These are phyloP conservation scores for Syngnathus acus DNA, from an alignment of 2,797 vertebrate species.

Conservation along the genomic window DNA sequence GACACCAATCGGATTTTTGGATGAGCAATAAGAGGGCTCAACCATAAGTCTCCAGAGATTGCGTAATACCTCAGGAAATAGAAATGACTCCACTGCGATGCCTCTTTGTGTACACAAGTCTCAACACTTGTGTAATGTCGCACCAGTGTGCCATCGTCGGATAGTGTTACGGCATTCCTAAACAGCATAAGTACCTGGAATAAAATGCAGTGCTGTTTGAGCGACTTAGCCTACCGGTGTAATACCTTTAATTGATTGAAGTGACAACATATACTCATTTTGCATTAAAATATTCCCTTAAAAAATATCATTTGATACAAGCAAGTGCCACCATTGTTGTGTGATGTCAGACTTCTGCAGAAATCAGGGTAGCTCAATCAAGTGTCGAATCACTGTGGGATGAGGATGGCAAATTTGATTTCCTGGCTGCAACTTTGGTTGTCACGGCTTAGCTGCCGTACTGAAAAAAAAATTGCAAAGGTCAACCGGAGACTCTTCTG, in stretches of 20 bases:
- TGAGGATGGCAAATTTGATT: not conserved
- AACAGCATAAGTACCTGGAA: not conserved
- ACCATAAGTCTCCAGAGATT: not conserved
- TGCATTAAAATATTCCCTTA: not conserved
- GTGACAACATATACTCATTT: not conserved
- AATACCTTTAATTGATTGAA: not conserved
- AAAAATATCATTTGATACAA: too few species aligned
- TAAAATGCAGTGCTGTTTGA: not conserved
- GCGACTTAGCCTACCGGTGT: not conserved
- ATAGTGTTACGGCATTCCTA: not conserved
- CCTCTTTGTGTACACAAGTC: not conserved
- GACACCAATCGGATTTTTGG: slow-evolving; percentile 5
- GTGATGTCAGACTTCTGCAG: not conserved
- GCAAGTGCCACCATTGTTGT: too few species aligned
- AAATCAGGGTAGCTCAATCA: not conserved
- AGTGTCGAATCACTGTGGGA: not conserved
- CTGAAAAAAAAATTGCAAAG: not conserved
- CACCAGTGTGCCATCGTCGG: not conserved
- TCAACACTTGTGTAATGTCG: not conserved
- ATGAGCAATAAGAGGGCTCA: not conserved
- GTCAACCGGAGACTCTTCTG: not conserved
- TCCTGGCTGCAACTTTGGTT: not conserved
- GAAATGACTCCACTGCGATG: not conserved
- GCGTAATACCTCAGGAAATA: slow-evolving; percentile 1
- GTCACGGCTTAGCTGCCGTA: not conserved